Evolutionary conservation across 2,797 vertebrate genomes (phyloP).

Genomic region (Pseudomugil gertrudae): DNA sequence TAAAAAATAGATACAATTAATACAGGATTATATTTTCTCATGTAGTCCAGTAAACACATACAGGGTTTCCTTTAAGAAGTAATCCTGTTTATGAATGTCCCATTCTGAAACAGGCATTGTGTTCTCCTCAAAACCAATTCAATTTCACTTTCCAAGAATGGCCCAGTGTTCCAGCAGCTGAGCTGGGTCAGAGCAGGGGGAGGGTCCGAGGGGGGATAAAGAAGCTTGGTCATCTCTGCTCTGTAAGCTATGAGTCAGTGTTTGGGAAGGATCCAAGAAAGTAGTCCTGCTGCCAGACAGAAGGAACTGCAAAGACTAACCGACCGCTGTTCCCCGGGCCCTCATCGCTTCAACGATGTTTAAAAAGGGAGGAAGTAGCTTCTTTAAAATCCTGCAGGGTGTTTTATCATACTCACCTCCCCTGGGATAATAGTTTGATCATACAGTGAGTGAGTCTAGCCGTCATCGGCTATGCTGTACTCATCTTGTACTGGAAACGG

Average conservation of each 20-base stretch:
- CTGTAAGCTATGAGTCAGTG: slow-evolving; percentile 75
- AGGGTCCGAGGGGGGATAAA: slow-evolving; percentile 64
- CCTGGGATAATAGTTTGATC: slow-evolving; percentile 46
- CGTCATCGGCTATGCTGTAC: slow-evolving; percentile 26
- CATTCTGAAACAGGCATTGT: slow-evolving; percentile 61
- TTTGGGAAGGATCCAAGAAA: slow-evolving; percentile 75
- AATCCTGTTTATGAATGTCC: slow-evolving; percentile 53
- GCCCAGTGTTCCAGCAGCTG: slow-evolving; percentile 75
- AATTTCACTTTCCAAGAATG: slow-evolving; percentile 77
- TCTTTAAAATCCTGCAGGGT: slow-evolving; percentile 56
- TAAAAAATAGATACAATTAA: not conserved
- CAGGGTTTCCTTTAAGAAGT: slow-evolving; percentile 58
- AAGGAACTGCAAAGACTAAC: slow-evolving; percentile 60
- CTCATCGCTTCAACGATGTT: slow-evolving; percentile 53
- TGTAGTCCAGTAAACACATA: slow-evolving; percentile 50
- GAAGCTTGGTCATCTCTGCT: slow-evolving; percentile 73
- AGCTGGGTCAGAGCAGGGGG: slow-evolving; percentile 58
- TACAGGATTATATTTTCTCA: slow-evolving; percentile 34
- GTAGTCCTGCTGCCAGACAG: slow-evolving; percentile 63
- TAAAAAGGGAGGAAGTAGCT: slow-evolving; percentile 54
- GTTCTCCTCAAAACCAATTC: slow-evolving; percentile 69
- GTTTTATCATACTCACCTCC: slow-evolving; percentile 42
- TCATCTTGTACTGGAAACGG: not conserved
- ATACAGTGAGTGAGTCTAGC: slow-evolving; percentile 31
- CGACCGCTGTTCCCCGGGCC: slow-evolving; percentile 50